Percentiles rank a stretch among this genome's conserved stretches.
phyloP scores from a whole-genome alignment of 2,113 vertebrate genomes.

The Microcebus jonahi region DNA sequence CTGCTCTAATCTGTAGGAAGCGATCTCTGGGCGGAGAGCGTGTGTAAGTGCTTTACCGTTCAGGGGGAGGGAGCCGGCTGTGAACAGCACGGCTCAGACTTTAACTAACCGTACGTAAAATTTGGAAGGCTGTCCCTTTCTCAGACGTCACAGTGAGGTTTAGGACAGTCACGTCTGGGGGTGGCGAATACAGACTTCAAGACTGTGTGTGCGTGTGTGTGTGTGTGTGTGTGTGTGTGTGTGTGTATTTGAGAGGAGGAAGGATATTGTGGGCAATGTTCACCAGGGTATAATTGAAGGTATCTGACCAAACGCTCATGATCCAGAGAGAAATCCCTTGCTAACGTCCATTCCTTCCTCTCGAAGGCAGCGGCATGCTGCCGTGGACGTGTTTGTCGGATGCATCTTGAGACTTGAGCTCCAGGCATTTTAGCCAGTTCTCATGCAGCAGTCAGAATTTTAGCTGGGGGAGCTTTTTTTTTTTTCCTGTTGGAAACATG shows the following conservation, averaged over 20 bases:
- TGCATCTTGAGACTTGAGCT: background rate
- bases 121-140: background rate
- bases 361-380: background rate
- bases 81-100: background rate
- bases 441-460: background rate
- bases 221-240: background rate
- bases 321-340: background rate
- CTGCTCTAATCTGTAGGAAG: accelerated
- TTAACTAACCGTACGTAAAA: background rate
- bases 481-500: background rate
- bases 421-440: background rate
- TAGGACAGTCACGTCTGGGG: accelerated
- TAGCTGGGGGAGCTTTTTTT: background rate
- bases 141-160: background rate
- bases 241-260: background rate
- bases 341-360: background rate
- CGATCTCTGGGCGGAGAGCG: background rate
- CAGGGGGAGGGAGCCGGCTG: background rate
- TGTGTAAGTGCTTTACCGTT: background rate
- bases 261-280: accelerated
- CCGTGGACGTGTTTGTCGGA: background rate
- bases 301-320: background rate
- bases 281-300: background rate
- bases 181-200: background rate
- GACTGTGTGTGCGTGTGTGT: background rate